phyloP scores from a whole-genome alignment of 2,888 invertebrate species.

The Hemicrepidius hirtus region DNA sequence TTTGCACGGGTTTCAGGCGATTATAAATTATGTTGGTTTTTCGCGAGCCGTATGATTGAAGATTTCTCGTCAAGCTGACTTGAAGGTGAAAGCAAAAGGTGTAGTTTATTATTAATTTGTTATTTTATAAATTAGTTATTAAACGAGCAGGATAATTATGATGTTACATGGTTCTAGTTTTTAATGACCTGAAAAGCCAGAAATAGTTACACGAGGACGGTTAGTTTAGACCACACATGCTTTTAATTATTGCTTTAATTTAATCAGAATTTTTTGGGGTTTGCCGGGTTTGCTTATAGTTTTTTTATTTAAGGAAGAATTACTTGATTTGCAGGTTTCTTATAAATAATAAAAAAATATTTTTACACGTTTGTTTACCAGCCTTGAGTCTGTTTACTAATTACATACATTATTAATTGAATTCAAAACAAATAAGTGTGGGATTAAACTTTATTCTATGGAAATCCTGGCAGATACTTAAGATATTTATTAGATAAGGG shows the following conservation, averaged over 20 bases:
- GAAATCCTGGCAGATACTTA: background rate
- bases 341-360: too few relatives aligned
- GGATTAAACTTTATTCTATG: slow-evolving; percentile 11
- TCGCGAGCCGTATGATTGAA: background rate
- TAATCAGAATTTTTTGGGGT: too few relatives aligned
- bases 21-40: slow-evolving; percentile 3
- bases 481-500: background rate
- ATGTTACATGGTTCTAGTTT: background rate
- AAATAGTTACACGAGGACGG: background rate
- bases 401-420: slow-evolving; percentile 8
- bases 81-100: slow-evolving; percentile 18
- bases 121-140: background rate
- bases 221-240: too few relatives aligned
- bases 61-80: background rate
- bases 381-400: slow-evolving; percentile 19
- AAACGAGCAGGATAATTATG: background rate
- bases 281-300: too few relatives aligned
- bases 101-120: slow-evolving; percentile 16
- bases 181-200: slow-evolving; percentile 8
- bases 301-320: too few relatives aligned
- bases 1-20: background rate
- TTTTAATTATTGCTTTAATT: too few relatives aligned
- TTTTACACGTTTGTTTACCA: background rate
- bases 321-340: too few relatives aligned
- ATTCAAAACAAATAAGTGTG: slow-evolving; percentile 11